These are phyloP conservation scores for Catocala nupta DNA, from an alignment of 2,888 invertebrate species.

Conservation along the genomic window DNA sequence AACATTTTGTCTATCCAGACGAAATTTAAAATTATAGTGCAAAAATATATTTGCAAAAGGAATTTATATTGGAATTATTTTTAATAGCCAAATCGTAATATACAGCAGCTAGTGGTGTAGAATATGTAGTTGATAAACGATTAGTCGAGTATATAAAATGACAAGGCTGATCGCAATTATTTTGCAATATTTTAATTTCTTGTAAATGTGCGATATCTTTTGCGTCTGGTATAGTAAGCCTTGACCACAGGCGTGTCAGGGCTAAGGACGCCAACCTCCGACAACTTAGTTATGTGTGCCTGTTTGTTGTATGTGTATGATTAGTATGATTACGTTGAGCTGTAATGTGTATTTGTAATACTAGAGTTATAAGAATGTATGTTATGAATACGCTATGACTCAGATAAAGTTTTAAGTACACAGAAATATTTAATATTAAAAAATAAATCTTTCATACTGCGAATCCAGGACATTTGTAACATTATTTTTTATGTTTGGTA, in stretches of 20 bases:
- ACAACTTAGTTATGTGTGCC: slow-evolving; percentile 29
- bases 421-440: too few relatives aligned
- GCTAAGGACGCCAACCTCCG: slow-evolving; percentile 53
- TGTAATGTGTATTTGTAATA: neutral
- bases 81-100: slow-evolving; percentile 1
- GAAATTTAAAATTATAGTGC: too few relatives aligned
- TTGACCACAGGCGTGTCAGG: slow-evolving; percentile 57
- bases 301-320: slow-evolving; percentile 9
- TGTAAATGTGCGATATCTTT: slow-evolving; percentile 23
- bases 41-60: too few relatives aligned
- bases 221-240: slow-evolving; percentile 46
- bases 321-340: slow-evolving; percentile 7
- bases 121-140: slow-evolving; percentile 2
- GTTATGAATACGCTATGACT: too few relatives aligned
- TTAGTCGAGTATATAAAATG: slow-evolving; percentile 21
- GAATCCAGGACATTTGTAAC: too few relatives aligned
- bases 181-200: slow-evolving; percentile 12
- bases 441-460: too few relatives aligned
- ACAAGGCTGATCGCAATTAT: slow-evolving; percentile 27
- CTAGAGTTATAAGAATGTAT: too few relatives aligned
- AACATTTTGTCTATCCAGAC: too few relatives aligned
- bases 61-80: too few relatives aligned
- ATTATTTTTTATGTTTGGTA: neutral
- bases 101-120: neutral
- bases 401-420: too few relatives aligned